A percentile compares a stretch with the other conserved stretches of the same genome.
phyloP scores from a whole-genome alignment of 2,113 vertebrate genomes.

The Platysternon megacephalum region DNA sequence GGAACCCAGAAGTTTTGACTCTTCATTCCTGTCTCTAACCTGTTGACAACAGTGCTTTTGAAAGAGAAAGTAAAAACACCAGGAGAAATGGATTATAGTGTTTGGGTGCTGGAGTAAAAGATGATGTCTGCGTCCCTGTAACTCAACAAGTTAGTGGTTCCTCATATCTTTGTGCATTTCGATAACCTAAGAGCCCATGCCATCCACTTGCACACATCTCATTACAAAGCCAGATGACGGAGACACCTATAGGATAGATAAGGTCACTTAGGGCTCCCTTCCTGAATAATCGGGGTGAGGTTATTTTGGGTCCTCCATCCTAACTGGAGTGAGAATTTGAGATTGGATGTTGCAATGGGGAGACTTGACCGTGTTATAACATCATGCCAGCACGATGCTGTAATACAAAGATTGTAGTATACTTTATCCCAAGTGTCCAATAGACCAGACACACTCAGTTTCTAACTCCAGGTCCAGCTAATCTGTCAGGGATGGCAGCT shows the following conservation, averaged over 20 bases:
- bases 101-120: accelerated
- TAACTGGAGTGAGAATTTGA: accelerated
- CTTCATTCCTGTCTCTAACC: too few relatives aligned
- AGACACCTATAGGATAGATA: not conserved
- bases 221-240: accelerated
- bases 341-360: not conserved
- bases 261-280: not conserved
- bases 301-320: not conserved
- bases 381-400: accelerated
- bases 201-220: not conserved
- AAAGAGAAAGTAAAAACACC: not conserved
- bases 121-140: accelerated
- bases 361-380: accelerated
- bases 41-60: not conserved
- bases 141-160: accelerated
- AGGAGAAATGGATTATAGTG: accelerated
- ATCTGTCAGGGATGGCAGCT: not conserved
- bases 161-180: accelerated
- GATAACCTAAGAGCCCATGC: accelerated
- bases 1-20: accelerated
- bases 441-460: accelerated
- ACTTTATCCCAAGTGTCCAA: accelerated
- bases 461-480: not conserved
- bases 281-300: not conserved
- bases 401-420: accelerated